Conservation (phyloP, 2,888 invertebrate genomes). For the Notodonta dromedarius region DNA sequence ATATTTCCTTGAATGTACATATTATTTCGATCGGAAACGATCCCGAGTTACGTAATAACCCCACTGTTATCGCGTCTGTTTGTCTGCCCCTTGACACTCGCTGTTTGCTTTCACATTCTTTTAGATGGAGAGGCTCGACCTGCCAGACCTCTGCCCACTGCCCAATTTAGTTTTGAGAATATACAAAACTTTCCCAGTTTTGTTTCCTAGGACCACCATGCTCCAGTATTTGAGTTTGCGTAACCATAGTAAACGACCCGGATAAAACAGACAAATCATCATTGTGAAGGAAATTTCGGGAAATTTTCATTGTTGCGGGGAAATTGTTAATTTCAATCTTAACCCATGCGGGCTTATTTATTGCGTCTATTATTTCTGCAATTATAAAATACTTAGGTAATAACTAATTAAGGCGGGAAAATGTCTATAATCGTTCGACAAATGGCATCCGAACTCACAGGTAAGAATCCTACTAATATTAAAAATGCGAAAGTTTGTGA, state of each 20-base stretch:
- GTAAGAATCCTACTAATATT: too few relatives aligned
- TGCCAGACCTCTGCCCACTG: constrained; percentile 38
- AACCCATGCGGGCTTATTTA: too few relatives aligned
- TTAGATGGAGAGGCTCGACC: constrained; percentile 42
- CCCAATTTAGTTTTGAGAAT: neutral
- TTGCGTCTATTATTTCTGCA: too few relatives aligned
- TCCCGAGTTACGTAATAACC: constrained; percentile 22
- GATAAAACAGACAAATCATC: neutral
- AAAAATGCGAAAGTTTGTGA: too few relatives aligned
- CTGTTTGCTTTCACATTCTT: constrained; percentile 74
- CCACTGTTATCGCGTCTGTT: constrained; percentile 48
- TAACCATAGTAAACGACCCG: neutral
- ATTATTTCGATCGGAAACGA: too few relatives aligned
- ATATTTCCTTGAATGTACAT: too few relatives aligned
- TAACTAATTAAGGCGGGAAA: too few relatives aligned
- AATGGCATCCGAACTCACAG: too few relatives aligned
- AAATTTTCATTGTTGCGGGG: neutral
- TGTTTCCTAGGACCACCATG: constrained; percentile 4
- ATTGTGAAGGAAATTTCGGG: too few relatives aligned
- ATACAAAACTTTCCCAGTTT: constrained; percentile 1
- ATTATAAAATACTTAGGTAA: too few relatives aligned
- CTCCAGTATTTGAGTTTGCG: neutral
- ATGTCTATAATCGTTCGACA: too few relatives aligned
- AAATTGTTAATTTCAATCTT: neutral
- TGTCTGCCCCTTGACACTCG: constrained; percentile 63